Evolutionary conservation across 2,113 vertebrate species (phyloP), one percentile per base, ranked within the genome.

Genomic region (Labrus mixtus): DNA sequence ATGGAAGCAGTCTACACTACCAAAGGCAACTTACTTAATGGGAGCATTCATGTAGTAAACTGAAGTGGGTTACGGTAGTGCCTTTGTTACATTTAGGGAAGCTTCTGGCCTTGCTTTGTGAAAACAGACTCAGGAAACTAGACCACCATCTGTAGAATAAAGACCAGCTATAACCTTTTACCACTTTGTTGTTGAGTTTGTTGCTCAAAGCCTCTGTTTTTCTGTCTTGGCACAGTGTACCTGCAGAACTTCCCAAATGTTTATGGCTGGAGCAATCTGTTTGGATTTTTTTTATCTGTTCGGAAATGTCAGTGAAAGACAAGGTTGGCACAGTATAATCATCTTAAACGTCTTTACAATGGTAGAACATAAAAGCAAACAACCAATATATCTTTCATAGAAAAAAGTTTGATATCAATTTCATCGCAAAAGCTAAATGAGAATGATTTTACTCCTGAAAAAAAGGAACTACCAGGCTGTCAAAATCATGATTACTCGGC

Each of bases 171-270:
- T 67, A 68, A 46, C 11, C 13, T 50, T 67, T 61, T 55, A 39
- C 4, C 25, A 48, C 62, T 65, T 45, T 68, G 48, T 55, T 61
- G 48, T 39, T 17, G 56, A 39, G 23, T 45, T 72, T n/a, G n/a
- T 29, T 53, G 3, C 58, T 67, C 37, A 10, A 6, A 41, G 17
- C 23, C 33, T 9, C 11, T 25, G 10, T 37, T 46, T n/a, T 43
- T 33, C 29, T 36, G 11, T 51, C 9, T 29, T 36, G 19, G 23
- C n/a, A 45, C 22, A 11, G 22, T 39, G 11, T 50, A 17, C 56
- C 50, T 36, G 2, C 29, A 56, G 3, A 50, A 22, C 10, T 10
- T 68, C 16, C 10, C 10, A 46, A 61, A 36, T 55, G 17, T 55
- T 63, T 43, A 9, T 39, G 25, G 41, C n/a, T 20, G 8, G 5